Percentiles rank a stretch among this genome's conserved stretches.
These are phyloP conservation scores for Tribolium freemani DNA, from an alignment of 2,888 invertebrate species.

Conservation along the genomic window DNA sequence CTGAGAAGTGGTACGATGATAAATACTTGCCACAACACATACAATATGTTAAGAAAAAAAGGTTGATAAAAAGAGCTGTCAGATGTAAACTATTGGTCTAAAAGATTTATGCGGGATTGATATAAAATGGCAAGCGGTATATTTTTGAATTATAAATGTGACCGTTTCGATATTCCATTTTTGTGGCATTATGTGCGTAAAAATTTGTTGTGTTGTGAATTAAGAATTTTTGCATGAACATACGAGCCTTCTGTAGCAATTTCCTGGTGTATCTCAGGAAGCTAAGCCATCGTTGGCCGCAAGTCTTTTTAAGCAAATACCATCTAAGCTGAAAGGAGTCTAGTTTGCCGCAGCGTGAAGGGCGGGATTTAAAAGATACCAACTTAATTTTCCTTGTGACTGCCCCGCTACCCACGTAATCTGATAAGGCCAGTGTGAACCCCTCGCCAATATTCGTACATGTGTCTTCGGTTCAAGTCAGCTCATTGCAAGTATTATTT, in stretches of 20 bases:
- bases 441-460: slow-evolving; percentile 39
- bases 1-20: background rate
- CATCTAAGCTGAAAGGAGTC: slow-evolving; percentile 54
- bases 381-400: slow-evolving; percentile 63
- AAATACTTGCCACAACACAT: background rate
- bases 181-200: background rate
- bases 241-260: background rate
- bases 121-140: background rate
- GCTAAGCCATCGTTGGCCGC: background rate
- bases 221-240: background rate
- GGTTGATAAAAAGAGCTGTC: background rate
- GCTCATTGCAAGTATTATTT: slow-evolving; percentile 2
- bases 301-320: slow-evolving; percentile 26
- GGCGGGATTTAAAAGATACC: slow-evolving; percentile 59
- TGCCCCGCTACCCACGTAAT: slow-evolving; percentile 58
- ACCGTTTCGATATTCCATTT: background rate
- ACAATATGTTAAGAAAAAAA: background rate
- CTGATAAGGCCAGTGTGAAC: slow-evolving; percentile 55
- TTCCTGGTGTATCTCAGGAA: background rate
- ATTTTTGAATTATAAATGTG: background rate
- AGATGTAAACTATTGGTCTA: background rate
- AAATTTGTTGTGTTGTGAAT: background rate
- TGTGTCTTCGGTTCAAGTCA: slow-evolving; percentile 22
- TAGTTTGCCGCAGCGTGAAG: slow-evolving; percentile 51
- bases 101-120: background rate